These are phyloP conservation scores for Athalia cordata DNA, from an alignment of 2,888 invertebrate species.

Conservation along the genomic window DNA sequence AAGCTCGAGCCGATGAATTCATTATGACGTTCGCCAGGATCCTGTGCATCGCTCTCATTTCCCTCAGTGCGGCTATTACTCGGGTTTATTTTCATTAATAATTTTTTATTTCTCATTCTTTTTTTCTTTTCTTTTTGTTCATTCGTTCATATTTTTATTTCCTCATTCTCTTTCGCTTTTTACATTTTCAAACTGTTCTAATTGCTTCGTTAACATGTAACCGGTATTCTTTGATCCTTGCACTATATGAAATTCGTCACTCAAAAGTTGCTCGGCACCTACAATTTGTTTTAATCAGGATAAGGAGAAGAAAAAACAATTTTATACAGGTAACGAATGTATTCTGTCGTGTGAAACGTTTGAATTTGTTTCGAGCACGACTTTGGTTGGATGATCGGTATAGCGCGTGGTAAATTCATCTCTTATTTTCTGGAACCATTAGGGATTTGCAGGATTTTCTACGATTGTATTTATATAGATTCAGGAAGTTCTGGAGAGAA, in stretches of 20 bases:
- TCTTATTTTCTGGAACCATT: background rate
- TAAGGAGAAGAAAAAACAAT: no score
- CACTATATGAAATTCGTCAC: background rate
- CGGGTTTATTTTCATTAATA: conserved; percentile 16
- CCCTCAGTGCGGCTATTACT: background rate
- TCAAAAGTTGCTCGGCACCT: background rate
- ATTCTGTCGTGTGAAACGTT: background rate
- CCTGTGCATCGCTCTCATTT: background rate
- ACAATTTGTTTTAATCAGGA: no score
- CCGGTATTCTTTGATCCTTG: conserved; percentile 27
- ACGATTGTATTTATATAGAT: background rate
- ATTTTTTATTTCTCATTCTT: background rate
- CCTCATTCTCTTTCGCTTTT: background rate
- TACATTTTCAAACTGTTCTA: conserved; percentile 21
- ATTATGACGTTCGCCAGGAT: conserved; percentile 6
- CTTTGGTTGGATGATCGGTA: background rate
- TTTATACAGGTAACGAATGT: no score
- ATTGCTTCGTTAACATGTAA: conserved; percentile 27
- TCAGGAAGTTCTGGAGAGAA: background rate
- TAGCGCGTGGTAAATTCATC: background rate
- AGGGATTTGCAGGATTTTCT: background rate
- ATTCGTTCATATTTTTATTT: conserved; percentile 8
- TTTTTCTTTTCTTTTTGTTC: no score
- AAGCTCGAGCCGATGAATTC: conserved; percentile 29
- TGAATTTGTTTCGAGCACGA: background rate